Percentiles rank a stretch among this genome's conserved stretches.
Evolutionary conservation across 2,888 invertebrate species (phyloP).

Genomic region (Gordius sp.): DNA sequence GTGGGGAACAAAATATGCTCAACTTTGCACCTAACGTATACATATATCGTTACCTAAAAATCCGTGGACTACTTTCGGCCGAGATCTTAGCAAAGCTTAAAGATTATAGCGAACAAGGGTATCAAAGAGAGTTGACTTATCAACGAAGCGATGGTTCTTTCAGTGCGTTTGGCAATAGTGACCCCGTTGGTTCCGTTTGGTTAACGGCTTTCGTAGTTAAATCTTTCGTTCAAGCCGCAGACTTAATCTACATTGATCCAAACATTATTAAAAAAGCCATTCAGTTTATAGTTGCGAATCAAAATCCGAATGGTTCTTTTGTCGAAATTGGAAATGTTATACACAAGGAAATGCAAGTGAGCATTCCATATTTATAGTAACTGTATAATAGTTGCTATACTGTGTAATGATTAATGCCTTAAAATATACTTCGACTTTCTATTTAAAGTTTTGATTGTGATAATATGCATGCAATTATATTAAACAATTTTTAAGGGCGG

Average conservation of each 20-base stretch:
- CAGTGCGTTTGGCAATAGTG: slow-evolving; percentile 48
- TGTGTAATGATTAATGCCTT: no score
- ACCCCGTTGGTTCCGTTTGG: slow-evolving; percentile 50
- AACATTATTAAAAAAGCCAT: background rate
- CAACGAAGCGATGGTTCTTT: slow-evolving; percentile 54
- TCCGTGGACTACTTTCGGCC: slow-evolving; percentile 41
- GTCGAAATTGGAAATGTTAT: slow-evolving; percentile 43
- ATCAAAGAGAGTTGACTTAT: slow-evolving; percentile 25
- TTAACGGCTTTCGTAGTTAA: slow-evolving; percentile 56
- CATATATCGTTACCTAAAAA: slow-evolving; percentile 54
- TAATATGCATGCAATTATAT: no score
- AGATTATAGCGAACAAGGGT: slow-evolving; percentile 43
- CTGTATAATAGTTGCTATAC: no score
- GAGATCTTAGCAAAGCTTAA: slow-evolving; percentile 40
- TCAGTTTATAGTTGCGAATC: background rate
- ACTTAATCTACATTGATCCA: background rate
- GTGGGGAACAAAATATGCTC: slow-evolving; percentile 72
- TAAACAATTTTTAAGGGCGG: no score
- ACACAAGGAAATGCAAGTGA: slow-evolving; percentile 41
- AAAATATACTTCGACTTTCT: no score
- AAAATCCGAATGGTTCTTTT: slow-evolving; percentile 41
- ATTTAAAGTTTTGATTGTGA: no score
- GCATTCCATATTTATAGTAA: no score
- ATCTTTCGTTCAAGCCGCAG: slow-evolving; percentile 43
- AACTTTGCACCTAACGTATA: slow-evolving; percentile 68